Evolutionary conservation across 2,113 vertebrate species (phyloP), one percentile per base, ranked within the genome.

Genomic region (Agapornis roseicollis): DNA sequence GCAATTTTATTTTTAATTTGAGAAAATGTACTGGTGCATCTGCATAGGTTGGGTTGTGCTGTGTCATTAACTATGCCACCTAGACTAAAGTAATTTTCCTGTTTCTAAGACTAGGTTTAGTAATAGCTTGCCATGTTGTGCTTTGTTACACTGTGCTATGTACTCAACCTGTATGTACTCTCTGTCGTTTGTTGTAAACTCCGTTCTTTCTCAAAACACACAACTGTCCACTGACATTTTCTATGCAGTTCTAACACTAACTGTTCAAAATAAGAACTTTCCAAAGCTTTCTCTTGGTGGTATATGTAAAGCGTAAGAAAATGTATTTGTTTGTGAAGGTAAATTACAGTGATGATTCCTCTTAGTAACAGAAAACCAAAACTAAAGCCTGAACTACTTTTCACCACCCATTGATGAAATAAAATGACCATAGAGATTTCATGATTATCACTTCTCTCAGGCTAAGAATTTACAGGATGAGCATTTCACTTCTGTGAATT

Each of bases 121-220:
- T 13, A 86, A 17, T 17, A 20, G 13, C 23, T 58, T 89, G 28
- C 55, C 20, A 10, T 35, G 31, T 20, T 29, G 41, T 52, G 15
- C 28, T 55, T 47, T 0, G 0, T 13, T 55, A 17, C 63, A 27
- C 4, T 68, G 16, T 0, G 1, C 29, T 84, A 8, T 3, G 12
- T 33, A 63, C n/a, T 76, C 5, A 61, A 42, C 17, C 24, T 63
- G n/a, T 17, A 10, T 27, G 6, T 5, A 50, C 25, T 25, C 31
- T 64, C 35, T 31, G 6, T 31, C 61, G 18, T 8, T 76, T 70
- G 31, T 7, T 76, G 42, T 41, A 85, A 91, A 47, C 6, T 10
- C 39, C 17, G 35, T 27, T 11, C 27, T 71, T 86, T 85, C 70
- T 71, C 23, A 65, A 85, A 88, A 49, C 0, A 3, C 29, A 10